A percentile compares a stretch with the other conserved stretches of the same genome.
Conservation (phyloP, 2,888 invertebrate species). For the Lochmaea crataegi region DNA sequence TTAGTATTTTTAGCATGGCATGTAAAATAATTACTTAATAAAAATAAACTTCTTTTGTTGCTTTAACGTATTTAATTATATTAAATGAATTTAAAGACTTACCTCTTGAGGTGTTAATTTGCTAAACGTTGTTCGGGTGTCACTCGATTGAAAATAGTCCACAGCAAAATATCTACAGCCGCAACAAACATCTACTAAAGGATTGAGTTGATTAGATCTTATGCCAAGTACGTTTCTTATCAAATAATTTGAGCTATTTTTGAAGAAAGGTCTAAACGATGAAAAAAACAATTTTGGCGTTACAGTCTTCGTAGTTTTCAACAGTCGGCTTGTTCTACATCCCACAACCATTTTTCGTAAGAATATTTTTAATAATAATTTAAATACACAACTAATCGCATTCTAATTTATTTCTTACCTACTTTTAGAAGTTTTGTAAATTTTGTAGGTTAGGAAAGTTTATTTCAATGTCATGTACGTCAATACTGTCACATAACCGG, state of each 20-base stretch:
- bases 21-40: too few species aligned
- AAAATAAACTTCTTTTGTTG: too few species aligned
- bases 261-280: constrained; percentile 31
- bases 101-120: constrained; percentile 63
- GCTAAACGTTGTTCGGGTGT: constrained; percentile 50
- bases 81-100: constrained; percentile 37
- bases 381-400: constrained; percentile 15
- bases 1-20: too few species aligned
- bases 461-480: constrained; percentile 14
- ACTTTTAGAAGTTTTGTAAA: constrained; percentile 24
- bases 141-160: constrained; percentile 52
- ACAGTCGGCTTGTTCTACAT: constrained; percentile 54
- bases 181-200: constrained; percentile 51
- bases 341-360: constrained; percentile 55
- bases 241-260: constrained; percentile 21
- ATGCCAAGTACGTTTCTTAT: constrained; percentile 16
- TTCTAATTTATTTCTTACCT: constrained; percentile 18
- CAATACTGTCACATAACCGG: not conserved
- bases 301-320: constrained; percentile 52
- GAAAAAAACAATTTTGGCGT: constrained; percentile 49
- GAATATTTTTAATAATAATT: constrained; percentile 9
- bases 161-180: constrained; percentile 50
- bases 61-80: too few species aligned
- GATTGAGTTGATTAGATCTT: constrained; percentile 27
- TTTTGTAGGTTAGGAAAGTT: constrained; percentile 16